Conservation (phyloP, 1,140 invertebrate genomes). For the Rhagoletis zephyria region DNA sequence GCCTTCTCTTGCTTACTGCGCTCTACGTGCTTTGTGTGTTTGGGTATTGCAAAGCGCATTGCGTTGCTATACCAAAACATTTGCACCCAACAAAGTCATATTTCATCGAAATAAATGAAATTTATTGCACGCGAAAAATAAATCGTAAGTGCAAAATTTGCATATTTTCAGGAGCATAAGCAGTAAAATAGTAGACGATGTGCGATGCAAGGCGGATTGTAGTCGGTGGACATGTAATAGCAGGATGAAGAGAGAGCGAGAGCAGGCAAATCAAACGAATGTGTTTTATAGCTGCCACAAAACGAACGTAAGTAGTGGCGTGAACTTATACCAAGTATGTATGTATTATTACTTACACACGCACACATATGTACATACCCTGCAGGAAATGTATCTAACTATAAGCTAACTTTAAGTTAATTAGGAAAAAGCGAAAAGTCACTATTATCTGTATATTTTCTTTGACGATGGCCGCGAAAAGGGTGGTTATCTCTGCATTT, state of each 20-base stretch:
- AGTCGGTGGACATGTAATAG: background rate
- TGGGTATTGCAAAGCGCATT: background rate
- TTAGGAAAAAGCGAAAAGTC: too few species aligned
- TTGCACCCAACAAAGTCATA: slow-evolving; percentile 48
- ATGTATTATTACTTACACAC: background rate
- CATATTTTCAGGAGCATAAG: slow-evolving; percentile 48
- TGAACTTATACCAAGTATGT: background rate
- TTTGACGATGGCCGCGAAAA: too few species aligned
- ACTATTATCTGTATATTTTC: too few species aligned
- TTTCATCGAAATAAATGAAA: slow-evolving; percentile 55
- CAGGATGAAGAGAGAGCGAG: background rate
- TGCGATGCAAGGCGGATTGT: too few species aligned
- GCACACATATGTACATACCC: too few species aligned
- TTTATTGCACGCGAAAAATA: slow-evolving; percentile 53
- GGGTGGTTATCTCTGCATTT: too few species aligned
- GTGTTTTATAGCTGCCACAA: slow-evolving; percentile 40
- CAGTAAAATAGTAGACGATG: too few species aligned
- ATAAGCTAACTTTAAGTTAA: too few species aligned
- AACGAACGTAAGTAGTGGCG: slow-evolving; percentile 12
- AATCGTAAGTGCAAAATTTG: slow-evolving; percentile 54
- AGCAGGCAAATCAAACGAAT: slow-evolving; percentile 32
- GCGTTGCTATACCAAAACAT: slow-evolving; percentile 20
- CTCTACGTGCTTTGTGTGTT: too few species aligned
- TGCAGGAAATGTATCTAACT: too few species aligned
- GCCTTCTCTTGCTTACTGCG: background rate